Evolutionary conservation across 2,113 vertebrate genomes (phyloP).

Genomic region (Pachypanchax playfairii): DNA sequence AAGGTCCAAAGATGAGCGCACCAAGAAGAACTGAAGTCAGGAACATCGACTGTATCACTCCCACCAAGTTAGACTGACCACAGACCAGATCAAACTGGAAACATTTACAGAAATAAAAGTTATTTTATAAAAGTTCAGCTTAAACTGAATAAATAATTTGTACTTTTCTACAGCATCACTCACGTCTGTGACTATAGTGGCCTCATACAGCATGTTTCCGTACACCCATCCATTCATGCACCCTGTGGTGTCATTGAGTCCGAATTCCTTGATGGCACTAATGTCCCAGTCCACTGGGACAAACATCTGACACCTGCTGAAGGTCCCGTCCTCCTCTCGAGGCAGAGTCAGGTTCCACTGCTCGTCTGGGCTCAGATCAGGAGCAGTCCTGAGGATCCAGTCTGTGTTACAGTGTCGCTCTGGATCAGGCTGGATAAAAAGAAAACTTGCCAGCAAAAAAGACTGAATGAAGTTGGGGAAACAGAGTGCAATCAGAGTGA

Average conservation of each 20-base stretch:
- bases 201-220: too few relatives aligned
- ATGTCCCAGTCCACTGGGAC: too few relatives aligned
- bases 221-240: too few relatives aligned
- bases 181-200: too few relatives aligned
- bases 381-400: not conserved
- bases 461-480: slow-evolving; percentile 63
- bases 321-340: slow-evolving; percentile 45
- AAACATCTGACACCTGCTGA: slow-evolving; percentile 82
- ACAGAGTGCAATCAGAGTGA: too few relatives aligned
- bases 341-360: slow-evolving; percentile 81
- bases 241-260: too few relatives aligned
- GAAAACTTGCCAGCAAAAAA: slow-evolving; percentile 39
- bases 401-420: too few relatives aligned
- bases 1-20: slow-evolving; percentile 58
- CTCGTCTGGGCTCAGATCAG: slow-evolving; percentile 74
- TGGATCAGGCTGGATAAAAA: too few relatives aligned
- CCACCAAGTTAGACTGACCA: slow-evolving; percentile 38
- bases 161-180: too few relatives aligned
- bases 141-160: too few relatives aligned
- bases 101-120: not conserved
- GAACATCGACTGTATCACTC: slow-evolving; percentile 33
- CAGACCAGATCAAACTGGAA: slow-evolving; percentile 68
- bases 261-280: too few relatives aligned
- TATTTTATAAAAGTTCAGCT: too few relatives aligned
- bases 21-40: slow-evolving; percentile 56